Evolutionary conservation across 1,140 invertebrate species (phyloP).

Genomic region (Leptinotarsa texana): DNA sequence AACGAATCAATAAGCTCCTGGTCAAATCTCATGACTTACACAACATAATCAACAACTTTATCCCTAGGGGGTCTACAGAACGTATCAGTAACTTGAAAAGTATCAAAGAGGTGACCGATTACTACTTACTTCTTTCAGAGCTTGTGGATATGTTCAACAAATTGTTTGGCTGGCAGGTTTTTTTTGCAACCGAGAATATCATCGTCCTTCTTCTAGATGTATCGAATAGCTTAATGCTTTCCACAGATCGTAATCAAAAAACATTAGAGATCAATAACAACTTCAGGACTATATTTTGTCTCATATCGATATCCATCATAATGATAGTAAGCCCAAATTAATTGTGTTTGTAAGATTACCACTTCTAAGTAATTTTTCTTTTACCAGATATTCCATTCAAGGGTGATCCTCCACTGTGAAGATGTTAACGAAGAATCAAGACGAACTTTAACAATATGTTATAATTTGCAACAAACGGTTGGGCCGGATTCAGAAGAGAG

Average conservation of each 20-base stretch:
- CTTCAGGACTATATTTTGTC: slow-evolving; percentile 8
- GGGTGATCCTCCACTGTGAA: slow-evolving; percentile 7
- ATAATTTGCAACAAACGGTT: slow-evolving; percentile 17
- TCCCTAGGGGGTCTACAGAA: not conserved
- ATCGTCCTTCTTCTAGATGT: slow-evolving; percentile 5
- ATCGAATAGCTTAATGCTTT: slow-evolving; percentile 7
- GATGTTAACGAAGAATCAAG: slow-evolving; percentile 18
- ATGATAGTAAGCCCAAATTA: slow-evolving; percentile 12
- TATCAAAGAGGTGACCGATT: slow-evolving; percentile 22
- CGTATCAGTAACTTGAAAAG: slow-evolving; percentile 14
- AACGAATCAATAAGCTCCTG: slow-evolving; percentile 14
- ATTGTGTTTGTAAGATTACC: not conserved
- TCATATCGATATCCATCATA: slow-evolving; percentile 3
- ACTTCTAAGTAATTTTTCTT: not conserved
- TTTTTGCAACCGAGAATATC: slow-evolving; percentile 15
- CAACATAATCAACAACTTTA: slow-evolving; percentile 20
- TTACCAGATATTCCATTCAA: slow-evolving; percentile 7
- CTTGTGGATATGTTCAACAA: slow-evolving; percentile 26
- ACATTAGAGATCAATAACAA: not conserved
- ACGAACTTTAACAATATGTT: slow-evolving; percentile 9
- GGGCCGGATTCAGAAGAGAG: slow-evolving; percentile 15
- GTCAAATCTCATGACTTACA: slow-evolving; percentile 18
- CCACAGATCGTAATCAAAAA: slow-evolving; percentile 11
- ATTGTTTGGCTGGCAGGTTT: slow-evolving; percentile 21
- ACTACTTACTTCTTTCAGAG: slow-evolving; percentile 17